Percentiles rank a stretch among this genome's conserved stretches.
phyloP scores from a whole-genome alignment of 92 coral and sea anemone species.

The Zoanthus sansibaricus region DNA sequence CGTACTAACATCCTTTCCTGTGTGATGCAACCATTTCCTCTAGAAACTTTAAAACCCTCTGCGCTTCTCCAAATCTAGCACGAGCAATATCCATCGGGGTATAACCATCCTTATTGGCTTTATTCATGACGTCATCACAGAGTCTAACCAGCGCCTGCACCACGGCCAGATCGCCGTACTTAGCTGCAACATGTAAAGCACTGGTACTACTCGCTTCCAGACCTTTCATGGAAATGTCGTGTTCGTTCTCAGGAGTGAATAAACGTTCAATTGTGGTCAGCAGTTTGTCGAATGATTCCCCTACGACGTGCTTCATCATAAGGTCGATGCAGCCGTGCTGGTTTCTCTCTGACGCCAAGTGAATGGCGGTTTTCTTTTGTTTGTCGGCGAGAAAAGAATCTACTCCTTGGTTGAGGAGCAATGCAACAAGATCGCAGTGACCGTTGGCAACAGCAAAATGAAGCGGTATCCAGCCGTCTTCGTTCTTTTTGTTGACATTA shows the following conservation, averaged over 20 bases:
- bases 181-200: slow-evolving; percentile 41
- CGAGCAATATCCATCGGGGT: slow-evolving; percentile 44
- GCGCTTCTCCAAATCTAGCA: slow-evolving; percentile 29
- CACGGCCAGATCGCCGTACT: slow-evolving; percentile 22
- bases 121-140: slow-evolving; percentile 42
- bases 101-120: slow-evolving; percentile 35
- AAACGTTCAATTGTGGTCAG: slow-evolving; percentile 40
- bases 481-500: slow-evolving; percentile 11
- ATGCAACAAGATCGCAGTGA: slow-evolving; percentile 31
- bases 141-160: slow-evolving; percentile 38
- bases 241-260: slow-evolving; percentile 41
- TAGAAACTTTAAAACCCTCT: slow-evolving; percentile 33
- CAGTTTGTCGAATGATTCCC: slow-evolving; percentile 44
- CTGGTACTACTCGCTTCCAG: slow-evolving; percentile 13
- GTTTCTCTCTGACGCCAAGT: slow-evolving; percentile 13
- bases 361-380: slow-evolving; percentile 37
- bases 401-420: slow-evolving; percentile 34
- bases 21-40: slow-evolving; percentile 36
- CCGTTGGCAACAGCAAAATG: slow-evolving; percentile 44
- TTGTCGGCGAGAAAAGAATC: background rate
- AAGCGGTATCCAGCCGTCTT: slow-evolving; percentile 43
- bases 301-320: slow-evolving; percentile 44
- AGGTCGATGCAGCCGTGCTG: slow-evolving; percentile 38
- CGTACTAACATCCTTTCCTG: slow-evolving; percentile 32
- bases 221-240: slow-evolving; percentile 32